Evolutionary conservation across 1,140 invertebrate genomes (phyloP).

Genomic region (Drosophila nikananu): DNA sequence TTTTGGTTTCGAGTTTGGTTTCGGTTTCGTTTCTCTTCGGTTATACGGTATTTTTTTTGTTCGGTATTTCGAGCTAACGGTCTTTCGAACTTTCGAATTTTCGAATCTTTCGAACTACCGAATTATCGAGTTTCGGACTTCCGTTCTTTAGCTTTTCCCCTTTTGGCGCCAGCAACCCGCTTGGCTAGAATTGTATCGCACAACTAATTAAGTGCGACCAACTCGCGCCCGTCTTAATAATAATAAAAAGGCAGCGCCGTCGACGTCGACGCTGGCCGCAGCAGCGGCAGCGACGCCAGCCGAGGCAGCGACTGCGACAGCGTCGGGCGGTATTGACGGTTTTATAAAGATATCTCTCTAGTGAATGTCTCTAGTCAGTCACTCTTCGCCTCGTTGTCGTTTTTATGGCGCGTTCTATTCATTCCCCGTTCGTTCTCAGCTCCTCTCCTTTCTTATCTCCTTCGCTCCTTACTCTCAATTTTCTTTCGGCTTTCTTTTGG

Average conservation of each 20-base stretch:
- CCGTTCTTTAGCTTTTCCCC: conserved; percentile 3
- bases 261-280: conserved; percentile 30
- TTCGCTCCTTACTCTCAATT: neutral
- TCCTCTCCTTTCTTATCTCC: neutral
- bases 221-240: conserved; percentile 79
- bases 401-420: conserved; percentile 20
- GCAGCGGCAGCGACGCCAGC: conserved; percentile 1
- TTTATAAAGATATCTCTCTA: conserved; percentile 63
- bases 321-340: conserved; percentile 42
- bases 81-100: conserved; percentile 7
- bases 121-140: conserved; percentile 15
- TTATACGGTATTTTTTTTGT: neutral
- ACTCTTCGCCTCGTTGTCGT: conserved; percentile 28
- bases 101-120: conserved; percentile 10
- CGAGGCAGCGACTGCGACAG: conserved; percentile 5
- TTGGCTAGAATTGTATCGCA: conserved; percentile 80
- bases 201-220: conserved; percentile 81
- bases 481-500: too few relatives aligned
- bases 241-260: conserved; percentile 51
- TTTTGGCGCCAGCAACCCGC: conserved; percentile 61
- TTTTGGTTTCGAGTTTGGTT: conserved; percentile 6
- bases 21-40: neutral
- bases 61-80: conserved; percentile 2
- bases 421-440: neutral
- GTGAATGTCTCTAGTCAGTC: conserved; percentile 32